These are phyloP conservation scores for Apus apus DNA, from an alignment of 2,113 vertebrate species.

Conservation along the genomic window DNA sequence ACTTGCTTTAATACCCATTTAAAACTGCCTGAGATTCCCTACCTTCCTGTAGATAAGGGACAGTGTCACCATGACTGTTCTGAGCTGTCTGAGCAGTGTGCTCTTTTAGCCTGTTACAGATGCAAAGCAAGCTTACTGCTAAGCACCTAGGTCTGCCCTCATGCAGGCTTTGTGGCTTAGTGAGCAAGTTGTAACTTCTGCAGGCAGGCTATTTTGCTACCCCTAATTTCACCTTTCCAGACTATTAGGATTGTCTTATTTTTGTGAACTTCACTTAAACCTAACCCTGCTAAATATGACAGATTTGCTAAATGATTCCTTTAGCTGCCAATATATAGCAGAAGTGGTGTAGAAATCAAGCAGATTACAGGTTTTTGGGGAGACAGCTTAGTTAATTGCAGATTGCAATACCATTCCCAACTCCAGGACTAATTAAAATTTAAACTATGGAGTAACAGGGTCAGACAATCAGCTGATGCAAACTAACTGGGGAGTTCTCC, in stretches of 20 bases:
- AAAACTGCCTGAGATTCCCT: neutral
- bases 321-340: neutral
- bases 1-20: neutral
- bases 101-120: neutral
- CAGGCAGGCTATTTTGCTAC: neutral
- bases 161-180: neutral
- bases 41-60: neutral
- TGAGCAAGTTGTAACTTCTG: neutral
- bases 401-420: neutral
- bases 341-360: neutral
- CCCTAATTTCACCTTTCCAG: neutral
- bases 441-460: neutral
- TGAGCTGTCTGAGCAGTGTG: neutral
- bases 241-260: neutral
- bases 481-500: fast-evolving
- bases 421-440: neutral
- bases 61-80: fast-evolving
- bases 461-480: neutral
- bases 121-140: neutral
- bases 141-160: neutral
- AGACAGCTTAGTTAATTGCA: neutral
- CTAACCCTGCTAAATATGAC: neutral
- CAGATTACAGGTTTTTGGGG: neutral
- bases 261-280: neutral
- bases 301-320: neutral